Evolutionary conservation across 2,888 invertebrate genomes (phyloP), one percentile per base, ranked within the genome.

Genomic region (Andrena hattorfiana): DNA sequence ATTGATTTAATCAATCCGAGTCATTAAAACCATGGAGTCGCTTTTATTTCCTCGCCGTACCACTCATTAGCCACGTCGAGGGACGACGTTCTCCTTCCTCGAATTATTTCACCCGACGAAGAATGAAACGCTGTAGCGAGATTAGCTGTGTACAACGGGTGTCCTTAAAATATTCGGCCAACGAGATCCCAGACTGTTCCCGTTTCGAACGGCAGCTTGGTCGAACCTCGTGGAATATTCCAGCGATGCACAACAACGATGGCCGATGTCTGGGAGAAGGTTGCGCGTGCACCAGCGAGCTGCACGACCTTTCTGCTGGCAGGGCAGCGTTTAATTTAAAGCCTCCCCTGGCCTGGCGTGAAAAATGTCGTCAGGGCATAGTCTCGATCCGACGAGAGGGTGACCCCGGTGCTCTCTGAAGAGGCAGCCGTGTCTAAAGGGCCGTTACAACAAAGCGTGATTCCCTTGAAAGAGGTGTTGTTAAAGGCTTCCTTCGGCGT

Each of bases 391-490:
- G 62, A 74, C 79, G 69, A 70, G 26, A 73, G 79, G 80, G 56
- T 49, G 81, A 82, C 76, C 76, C 75, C 69, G 49, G 63, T 16
- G 56, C 48, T 54, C 59, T 49, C 28, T 54, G 73, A 48, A 13
- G 42, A 35, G 62, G 48, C 59, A 23, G 86, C 81, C 62, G 63
- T 32, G 83, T 78, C 87, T 84, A 88, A 90, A 81, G 87, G 88
- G 85, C 83, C 86, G 84, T 83, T 83, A 77, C 82, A 56, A 89
- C 89, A 91, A 87, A 80, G 86, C 79, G 78, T 75, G 86, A 74
- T 80, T 85, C 88, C 88, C 88, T 89, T 89, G 81, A 90, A 92
- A 92, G 91, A 56, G 93, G 92, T 91, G 92, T 90, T 92, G 92
- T 92, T 90, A 89, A 90, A 90, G 89, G 89, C 90, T 86, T 89